Evolutionary conservation across 2,797 vertebrate genomes (phyloP), one percentile per base, ranked within the genome.

Genomic region (Poecilia velifera): DNA sequence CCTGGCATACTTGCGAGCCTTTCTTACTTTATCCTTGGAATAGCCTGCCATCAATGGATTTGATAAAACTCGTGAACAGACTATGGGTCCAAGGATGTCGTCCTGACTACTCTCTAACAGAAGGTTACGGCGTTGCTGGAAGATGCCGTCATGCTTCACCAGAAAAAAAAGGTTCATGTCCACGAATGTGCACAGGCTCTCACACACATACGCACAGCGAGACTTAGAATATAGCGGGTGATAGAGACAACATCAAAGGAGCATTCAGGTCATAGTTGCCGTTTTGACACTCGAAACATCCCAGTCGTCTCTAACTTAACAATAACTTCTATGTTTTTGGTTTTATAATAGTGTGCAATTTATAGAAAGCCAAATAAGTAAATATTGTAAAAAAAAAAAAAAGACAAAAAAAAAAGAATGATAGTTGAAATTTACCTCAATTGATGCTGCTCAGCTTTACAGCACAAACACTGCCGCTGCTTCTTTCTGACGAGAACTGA

Each of bases 11-110:
- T 73, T 88, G 83, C 79, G 73, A 87, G 77, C 74, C 70, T 81
- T 82, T 89, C 86, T 80, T 82, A 88, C 77, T 89, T 87, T 87
- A 88, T 85, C 82, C 87, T 39, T 41, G 57, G 77, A 77, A 82
- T 64, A 84, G 83, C 73, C 72, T 82, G 88, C 89, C 89, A 80
- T 80, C 90, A 90, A 90, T 91, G 89, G 83, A 90, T 89, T 92
- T 91, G 86, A 93, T 86, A 80, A 88, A 79, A 86, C 78, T 77
- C 76, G 62, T 77, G 82, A 86, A 86, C 83, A 74, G 64, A 79
- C 41, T 71, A 73, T 82, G 79, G 80, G 66, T 78, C 80, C 16
- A 13, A 86, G 76, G 68, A 89, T 88, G 84, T 83, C 76, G 85
- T 76, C 57, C 85, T 82, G 91, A 92, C 88, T 89, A 88, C 78